Percentiles rank a stretch among this genome's conserved stretches.
phyloP scores from a whole-genome alignment of 2,888 invertebrate species.

The Agrotis ipsilon region DNA sequence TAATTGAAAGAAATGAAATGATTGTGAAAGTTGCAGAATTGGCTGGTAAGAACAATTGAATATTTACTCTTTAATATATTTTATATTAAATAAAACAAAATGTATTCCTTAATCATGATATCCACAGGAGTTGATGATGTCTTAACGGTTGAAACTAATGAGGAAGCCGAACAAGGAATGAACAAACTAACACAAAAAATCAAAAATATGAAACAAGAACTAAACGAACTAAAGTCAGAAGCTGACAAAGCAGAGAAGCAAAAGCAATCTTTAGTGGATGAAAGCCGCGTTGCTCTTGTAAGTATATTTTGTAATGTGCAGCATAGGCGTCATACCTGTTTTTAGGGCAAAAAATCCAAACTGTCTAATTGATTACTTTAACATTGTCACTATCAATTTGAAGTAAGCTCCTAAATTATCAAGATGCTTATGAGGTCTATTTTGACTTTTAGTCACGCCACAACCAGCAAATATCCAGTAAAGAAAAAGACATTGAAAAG shows the following conservation, averaged over 20 bases:
- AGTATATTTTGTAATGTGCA: conserved; percentile 50
- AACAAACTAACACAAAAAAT: conserved; percentile 77
- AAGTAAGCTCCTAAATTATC: too few relatives aligned
- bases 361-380: neutral
- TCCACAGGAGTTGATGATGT: conserved; percentile 78
- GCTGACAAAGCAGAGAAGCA: conserved; percentile 84
- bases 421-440: neutral
- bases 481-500: conserved; percentile 90
- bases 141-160: conserved; percentile 75
- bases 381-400: too few relatives aligned
- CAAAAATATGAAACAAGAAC: conserved; percentile 76
- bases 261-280: conserved; percentile 82
- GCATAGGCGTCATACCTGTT: neutral
- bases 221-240: conserved; percentile 77
- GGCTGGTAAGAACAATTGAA: conserved; percentile 73
- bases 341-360: neutral
- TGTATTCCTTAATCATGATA: neutral
- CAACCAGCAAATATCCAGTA: conserved; percentile 92
- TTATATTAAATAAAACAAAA: too few relatives aligned
- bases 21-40: conserved; percentile 83
- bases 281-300: conserved; percentile 83
- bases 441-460: conserved; percentile 88
- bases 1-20: conserved; percentile 82
- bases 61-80: neutral
- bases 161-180: conserved; percentile 80